These are phyloP conservation scores for Nebria ingens DNA, from an alignment of 1,140 invertebrate genomes.

Conservation along the genomic window DNA sequence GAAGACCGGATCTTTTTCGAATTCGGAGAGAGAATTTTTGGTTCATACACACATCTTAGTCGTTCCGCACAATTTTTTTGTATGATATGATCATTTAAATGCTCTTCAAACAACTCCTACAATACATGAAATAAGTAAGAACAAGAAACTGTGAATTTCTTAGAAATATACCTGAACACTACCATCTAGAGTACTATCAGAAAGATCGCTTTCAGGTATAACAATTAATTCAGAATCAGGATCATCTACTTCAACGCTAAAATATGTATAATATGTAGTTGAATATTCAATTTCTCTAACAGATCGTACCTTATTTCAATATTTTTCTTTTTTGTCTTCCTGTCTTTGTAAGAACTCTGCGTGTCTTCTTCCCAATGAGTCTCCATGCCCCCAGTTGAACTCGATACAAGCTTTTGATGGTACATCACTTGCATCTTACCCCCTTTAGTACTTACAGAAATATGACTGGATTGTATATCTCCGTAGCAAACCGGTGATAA, in stretches of 20 bases:
- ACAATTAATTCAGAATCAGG: slow-evolving; percentile 77
- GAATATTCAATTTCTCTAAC: no score
- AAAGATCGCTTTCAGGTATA: slow-evolving; percentile 79
- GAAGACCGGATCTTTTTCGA: no score
- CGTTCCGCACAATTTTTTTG: no score
- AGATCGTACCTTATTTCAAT: slow-evolving; percentile 8
- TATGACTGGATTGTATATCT: slow-evolving; percentile 36
- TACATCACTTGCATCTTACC: slow-evolving; percentile 36
- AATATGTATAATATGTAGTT: slow-evolving; percentile 30
- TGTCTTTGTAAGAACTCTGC: slow-evolving; percentile 34
- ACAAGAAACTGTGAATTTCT: no score
- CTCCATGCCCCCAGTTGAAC: slow-evolving; percentile 51
- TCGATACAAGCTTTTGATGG: slow-evolving; percentile 33
- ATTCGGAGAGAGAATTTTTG: no score
- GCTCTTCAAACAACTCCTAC: slow-evolving; percentile 39
- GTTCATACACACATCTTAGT: no score
- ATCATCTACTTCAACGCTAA: slow-evolving; percentile 69
- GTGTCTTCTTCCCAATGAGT: slow-evolving; percentile 57
- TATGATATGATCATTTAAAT: slow-evolving; percentile 34
- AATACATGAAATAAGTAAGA: slow-evolving; percentile 12
- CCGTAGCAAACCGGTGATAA: slow-evolving; percentile 40
- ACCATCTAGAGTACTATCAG: slow-evolving; percentile 66
- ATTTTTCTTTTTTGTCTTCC: slow-evolving; percentile 24
- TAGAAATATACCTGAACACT: slow-evolving; percentile 46
- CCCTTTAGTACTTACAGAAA: slow-evolving; percentile 36